Percentiles rank a stretch among this genome's conserved stretches.
Conservation (phyloP, 1,140 invertebrate species). For the Magallana angulata region DNA sequence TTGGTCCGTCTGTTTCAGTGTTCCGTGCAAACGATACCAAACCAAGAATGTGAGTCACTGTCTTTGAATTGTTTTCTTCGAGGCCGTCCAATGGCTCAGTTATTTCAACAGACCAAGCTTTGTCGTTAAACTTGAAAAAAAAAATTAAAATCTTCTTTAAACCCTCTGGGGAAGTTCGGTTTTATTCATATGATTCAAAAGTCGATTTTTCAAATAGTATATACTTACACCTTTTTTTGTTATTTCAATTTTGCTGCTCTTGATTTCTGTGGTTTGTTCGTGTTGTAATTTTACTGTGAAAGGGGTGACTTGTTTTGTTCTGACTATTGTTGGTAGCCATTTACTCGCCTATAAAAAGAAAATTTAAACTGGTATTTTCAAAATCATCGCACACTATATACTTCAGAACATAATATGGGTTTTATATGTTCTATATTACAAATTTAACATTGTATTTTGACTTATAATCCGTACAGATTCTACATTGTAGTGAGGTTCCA, state of each 20-base stretch:
- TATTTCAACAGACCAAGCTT: too few relatives aligned
- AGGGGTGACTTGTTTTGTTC: neutral
- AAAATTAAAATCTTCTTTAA: too few relatives aligned
- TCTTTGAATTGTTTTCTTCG: too few relatives aligned
- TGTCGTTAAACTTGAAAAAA: too few relatives aligned
- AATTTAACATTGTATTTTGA: too few relatives aligned
- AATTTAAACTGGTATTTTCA: neutral
- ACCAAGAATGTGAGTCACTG: too few relatives aligned
- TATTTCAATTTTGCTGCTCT: neutral
- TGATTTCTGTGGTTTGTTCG: neutral
- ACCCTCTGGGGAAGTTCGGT: too few relatives aligned
- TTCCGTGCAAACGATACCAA: too few relatives aligned
- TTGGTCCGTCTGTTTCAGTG: too few relatives aligned
- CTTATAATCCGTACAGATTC: neutral
- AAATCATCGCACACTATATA: neutral
- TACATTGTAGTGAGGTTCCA: neutral
- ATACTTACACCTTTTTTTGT: neutral
- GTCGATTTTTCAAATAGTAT: too few relatives aligned
- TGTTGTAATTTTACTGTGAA: neutral
- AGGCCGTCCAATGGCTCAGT: too few relatives aligned
- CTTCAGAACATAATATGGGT: neutral
- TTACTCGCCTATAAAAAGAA: neutral
- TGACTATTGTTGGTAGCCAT: neutral
- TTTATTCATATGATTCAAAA: too few relatives aligned
- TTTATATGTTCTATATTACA: neutral